Percentiles rank a stretch among this genome's conserved stretches.
These are phyloP conservation scores for Chouioia cunea DNA, from an alignment of 2,888 invertebrate species.

Conservation along the genomic window DNA sequence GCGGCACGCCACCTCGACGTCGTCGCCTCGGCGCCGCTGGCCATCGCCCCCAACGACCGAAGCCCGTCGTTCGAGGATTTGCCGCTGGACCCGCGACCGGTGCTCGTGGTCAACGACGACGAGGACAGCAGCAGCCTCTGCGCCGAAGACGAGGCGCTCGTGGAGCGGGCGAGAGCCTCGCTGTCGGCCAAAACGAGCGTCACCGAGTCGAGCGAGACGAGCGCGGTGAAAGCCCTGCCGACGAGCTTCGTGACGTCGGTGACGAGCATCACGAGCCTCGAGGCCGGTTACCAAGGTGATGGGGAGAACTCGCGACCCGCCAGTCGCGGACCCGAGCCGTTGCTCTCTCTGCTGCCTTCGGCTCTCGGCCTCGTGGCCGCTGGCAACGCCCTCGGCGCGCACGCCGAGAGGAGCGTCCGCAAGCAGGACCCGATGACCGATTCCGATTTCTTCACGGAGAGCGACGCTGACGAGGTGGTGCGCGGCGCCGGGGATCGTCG, in stretches of 20 bases:
- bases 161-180: neutral
- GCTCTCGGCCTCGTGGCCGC: conserved; percentile 47
- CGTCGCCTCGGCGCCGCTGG: conserved; percentile 27
- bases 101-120: conserved; percentile 33
- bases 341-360: conserved; percentile 42
- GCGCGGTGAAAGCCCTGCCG: conserved; percentile 49
- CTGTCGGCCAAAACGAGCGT: conserved; percentile 12
- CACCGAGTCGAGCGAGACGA: conserved; percentile 41
- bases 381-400: neutral
- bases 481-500: conserved; percentile 75
- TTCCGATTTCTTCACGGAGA: conserved; percentile 91
- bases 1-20: conserved; percentile 43
- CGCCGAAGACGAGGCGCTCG: neutral
- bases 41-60: conserved; percentile 70
- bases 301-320: conserved; percentile 91
- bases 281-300: conserved; percentile 94
- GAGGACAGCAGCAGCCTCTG: conserved; percentile 14
- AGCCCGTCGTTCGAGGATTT: conserved; percentile 89
- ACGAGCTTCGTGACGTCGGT: conserved; percentile 86
- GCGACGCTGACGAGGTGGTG: conserved; percentile 85
- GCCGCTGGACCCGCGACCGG: conserved; percentile 78
- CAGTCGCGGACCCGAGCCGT: conserved; percentile 84
- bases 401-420: conserved; percentile 63
- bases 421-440: conserved; percentile 90
- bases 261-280: conserved; percentile 91